These are phyloP conservation scores for Cephus spinipes DNA, from an alignment of 2,888 invertebrate genomes.

Conservation along the genomic window DNA sequence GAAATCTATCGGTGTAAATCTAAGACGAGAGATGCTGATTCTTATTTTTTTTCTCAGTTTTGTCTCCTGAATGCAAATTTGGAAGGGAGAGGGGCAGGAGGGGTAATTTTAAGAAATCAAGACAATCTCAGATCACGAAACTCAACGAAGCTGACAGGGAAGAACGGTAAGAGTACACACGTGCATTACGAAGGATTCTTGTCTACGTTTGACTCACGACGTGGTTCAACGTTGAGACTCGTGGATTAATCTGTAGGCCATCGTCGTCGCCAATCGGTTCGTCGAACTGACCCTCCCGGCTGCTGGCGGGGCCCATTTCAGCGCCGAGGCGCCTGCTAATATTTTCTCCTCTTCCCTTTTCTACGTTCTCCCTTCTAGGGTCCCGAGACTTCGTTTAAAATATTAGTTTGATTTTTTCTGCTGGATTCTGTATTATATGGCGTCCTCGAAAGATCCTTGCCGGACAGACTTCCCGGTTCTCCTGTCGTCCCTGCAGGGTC, in stretches of 20 bases:
- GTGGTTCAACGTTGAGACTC: slow-evolving; percentile 40
- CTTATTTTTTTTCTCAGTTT: background rate
- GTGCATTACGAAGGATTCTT: background rate
- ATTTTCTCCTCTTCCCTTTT: slow-evolving; percentile 2
- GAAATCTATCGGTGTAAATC: background rate
- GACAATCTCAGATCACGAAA: background rate
- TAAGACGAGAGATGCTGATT: background rate
- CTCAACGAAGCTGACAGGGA: background rate
- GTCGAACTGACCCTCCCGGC: slow-evolving; percentile 58
- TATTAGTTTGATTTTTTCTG: background rate
- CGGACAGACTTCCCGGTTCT: background rate
- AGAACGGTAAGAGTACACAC: background rate
- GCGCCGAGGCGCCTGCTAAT: slow-evolving; percentile 32
- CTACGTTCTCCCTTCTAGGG: background rate
- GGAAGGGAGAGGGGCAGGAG: background rate
- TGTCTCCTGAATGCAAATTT: background rate
- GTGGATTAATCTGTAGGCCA: slow-evolving; percentile 59
- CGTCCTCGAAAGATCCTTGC: background rate
- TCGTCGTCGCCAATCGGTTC: slow-evolving; percentile 61
- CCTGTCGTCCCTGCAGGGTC: background rate
- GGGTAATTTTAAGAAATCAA: background rate
- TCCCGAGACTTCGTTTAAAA: background rate
- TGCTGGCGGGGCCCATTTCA: slow-evolving; percentile 61
- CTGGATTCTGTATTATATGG: background rate
- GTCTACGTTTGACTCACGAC: slow-evolving; percentile 44